phyloP scores from a whole-genome alignment of 2,888 invertebrate species.

The Tipula confusa region DNA sequence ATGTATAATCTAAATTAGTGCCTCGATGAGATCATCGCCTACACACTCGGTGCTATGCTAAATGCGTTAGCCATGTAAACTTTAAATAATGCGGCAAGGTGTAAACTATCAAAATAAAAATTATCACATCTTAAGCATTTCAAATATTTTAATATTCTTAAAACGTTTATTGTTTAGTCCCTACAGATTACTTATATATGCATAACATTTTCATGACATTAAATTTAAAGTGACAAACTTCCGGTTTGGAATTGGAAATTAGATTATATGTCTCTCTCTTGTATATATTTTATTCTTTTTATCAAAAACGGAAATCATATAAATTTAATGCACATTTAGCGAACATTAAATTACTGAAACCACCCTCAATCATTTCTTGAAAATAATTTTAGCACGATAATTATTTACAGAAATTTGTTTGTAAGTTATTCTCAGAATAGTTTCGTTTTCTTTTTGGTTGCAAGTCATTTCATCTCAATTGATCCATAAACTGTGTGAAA shows the following conservation, averaged over 20 bases:
- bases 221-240: constrained; percentile 20
- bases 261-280: not conserved
- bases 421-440: not conserved
- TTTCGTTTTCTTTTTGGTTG: not conserved
- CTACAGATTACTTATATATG: not conserved
- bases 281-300: not conserved
- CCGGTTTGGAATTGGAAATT: not conserved
- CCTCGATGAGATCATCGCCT: not conserved
- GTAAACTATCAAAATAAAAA: not conserved
- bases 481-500: not conserved
- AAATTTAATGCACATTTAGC: constrained; percentile 20
- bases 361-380: not conserved
- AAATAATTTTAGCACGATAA: not conserved
- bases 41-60: not conserved
- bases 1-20: not conserved
- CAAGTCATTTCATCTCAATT: not conserved
- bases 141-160: not conserved
- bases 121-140: not conserved
- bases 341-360: not conserved
- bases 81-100: not conserved
- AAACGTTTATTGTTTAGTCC: not conserved
- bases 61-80: not conserved
- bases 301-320: constrained; percentile 6
- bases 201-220: not conserved
- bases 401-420: not conserved